Evolutionary conservation across 2,888 invertebrate species (phyloP), one percentile per base, ranked within the genome.

Genomic region (Drosophila atripex): DNA sequence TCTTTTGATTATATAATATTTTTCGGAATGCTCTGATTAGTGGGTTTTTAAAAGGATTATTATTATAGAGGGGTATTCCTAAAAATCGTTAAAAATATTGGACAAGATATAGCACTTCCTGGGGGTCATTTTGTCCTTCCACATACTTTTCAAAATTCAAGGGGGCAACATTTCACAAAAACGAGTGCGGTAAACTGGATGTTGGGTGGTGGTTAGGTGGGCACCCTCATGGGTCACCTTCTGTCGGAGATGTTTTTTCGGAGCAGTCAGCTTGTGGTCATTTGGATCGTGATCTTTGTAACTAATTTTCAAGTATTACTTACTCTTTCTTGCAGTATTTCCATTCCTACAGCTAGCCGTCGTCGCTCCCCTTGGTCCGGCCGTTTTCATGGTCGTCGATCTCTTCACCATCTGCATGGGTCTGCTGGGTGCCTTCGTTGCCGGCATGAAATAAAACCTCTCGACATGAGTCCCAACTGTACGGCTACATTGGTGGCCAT

Each of bases 171-270:
- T n/a, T n/a, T n/a, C n/a, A n/a, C n/a, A n/a, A n/a, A n/a, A n/a
- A 94, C 1, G 96, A 97, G 87, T 93, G 97, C 73, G 95, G 96
- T 8, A 94, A 95, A 70, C 93, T 97, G 89, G 38, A 95, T 96
- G 0, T 95, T 96, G 80, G 95, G 96, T 1, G 96, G 96, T 0
- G 95, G 95, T 1, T 95, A 95, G 90, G 94, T 92, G 57, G 92
- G 92, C 65, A 94, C 94, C 0, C 94, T 95, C 9, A 91, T 95
- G 51, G 94, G 94, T 1, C 94, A 94, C 57, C 89, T 93, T 0
- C 68, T 95, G 1, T 95, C 95, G 2, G 96, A 96, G 0, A 86
- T 94, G 9, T 92, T 92, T 96, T 21, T 96, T 96, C 88, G 97
- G 97, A n/a, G 93, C 93, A 4, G 12, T 1, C 35, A 35, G 3